Evolutionary conservation across 2,888 invertebrate genomes (phyloP).

Genomic region (Chloroclysta siterata): DNA sequence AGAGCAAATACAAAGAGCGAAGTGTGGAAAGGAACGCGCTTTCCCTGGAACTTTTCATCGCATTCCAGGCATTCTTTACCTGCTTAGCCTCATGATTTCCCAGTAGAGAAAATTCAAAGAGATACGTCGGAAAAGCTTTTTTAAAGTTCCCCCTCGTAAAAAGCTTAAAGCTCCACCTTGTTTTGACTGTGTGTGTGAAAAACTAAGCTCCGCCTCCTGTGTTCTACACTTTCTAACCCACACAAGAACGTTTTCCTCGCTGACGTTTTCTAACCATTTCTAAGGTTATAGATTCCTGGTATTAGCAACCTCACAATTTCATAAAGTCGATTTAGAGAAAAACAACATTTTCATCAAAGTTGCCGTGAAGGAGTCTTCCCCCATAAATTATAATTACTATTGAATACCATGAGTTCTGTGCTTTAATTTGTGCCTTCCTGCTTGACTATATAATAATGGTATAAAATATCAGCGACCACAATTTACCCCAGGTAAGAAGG

Average conservation of each 20-base stretch:
- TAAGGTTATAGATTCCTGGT: constrained; percentile 56
- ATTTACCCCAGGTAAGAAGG: too few relatives aligned
- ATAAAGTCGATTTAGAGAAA: constrained; percentile 45
- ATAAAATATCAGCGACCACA: too few relatives aligned
- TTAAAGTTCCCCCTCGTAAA: constrained; percentile 65
- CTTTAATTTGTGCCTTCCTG: too few relatives aligned
- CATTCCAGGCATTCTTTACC: constrained; percentile 69
- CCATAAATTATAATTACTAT: too few relatives aligned
- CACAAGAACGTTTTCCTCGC: constrained; percentile 21
- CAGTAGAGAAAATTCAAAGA: constrained; percentile 79
- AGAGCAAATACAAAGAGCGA: constrained; percentile 29
- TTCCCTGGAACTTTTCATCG: constrained; percentile 48
- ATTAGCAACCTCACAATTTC: constrained; percentile 60
- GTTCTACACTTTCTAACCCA: constrained; percentile 36
- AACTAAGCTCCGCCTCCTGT: constrained; percentile 49
- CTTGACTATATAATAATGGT: too few relatives aligned
- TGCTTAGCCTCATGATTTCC: constrained; percentile 59
- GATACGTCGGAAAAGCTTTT: constrained; percentile 77
- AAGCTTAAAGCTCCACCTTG: constrained; percentile 60
- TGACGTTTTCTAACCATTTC: too few relatives aligned
- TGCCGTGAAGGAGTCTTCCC: too few relatives aligned
- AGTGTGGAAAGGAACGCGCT: constrained; percentile 22
- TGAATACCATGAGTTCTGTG: too few relatives aligned
- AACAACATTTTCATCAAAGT: too few relatives aligned
- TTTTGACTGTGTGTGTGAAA: constrained; percentile 43